Base-by-base conservation (phyloP, 1,140 invertebrate genomes). In the Carcinoscorpius rotundicauda region DNA sequence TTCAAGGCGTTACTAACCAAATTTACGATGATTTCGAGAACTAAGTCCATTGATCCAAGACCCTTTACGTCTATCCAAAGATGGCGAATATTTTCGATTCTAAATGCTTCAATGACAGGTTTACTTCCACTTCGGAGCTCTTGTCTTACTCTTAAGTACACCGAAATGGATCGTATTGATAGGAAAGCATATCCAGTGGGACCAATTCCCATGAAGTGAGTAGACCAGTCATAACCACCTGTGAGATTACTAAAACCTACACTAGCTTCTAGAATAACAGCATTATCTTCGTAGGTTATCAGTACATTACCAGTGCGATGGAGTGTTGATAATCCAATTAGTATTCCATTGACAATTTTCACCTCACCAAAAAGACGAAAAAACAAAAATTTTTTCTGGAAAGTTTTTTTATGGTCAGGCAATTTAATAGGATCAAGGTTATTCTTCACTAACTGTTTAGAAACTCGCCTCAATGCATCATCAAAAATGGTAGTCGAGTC, bases 1-100 rank as follows among this genome's bases (percentile, higher is more conserved):
- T 69, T 72, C 58, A 72, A 61, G 3, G 64, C 65, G 58, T 72
- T 72, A 9, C 68, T 64, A 5, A 72, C 60, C 4, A 71, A 56
- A 58, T 72, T 72, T 1, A 69, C 58, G 50, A 72, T 58, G 4
- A 70, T 66, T 52, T 72, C 71, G 55, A 71, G 58, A 4, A 72
- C 5, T 55, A 63, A 67, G 58, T 72, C 70, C 67, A 62, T 66
- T 11, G 49, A 60, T 9, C 71, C 71, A 5, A 72, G 60, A 4
- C 71, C 71, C 52, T 67, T 61, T 3, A 72, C 53, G 29, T 72
- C 71, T 4, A 72, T 63, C 70, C 71, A 72, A 4, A 72, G 49
- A 51, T 72, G 67, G 3, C 64, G 29, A 49, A 72, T 68, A 1
- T 64, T 53, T 9, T 68, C 60, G 5, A 72, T 61, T 9, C 60